Evolutionary conservation across 2,888 invertebrate species (phyloP), one percentile per base, ranked within the genome.

Genomic region (Protonemura montana): DNA sequence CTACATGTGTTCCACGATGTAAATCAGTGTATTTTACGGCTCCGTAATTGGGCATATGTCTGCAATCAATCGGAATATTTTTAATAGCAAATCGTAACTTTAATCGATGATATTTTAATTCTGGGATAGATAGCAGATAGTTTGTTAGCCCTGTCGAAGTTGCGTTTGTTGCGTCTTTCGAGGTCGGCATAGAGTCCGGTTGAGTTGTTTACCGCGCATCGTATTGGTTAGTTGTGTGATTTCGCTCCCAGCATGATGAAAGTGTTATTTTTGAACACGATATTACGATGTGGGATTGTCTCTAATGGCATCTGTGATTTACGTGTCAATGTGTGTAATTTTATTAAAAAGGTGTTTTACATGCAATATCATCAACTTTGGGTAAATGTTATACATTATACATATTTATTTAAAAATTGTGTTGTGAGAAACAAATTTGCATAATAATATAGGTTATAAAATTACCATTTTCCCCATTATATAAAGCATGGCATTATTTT

Each of bases 291-390:
- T 41, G 26, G 82, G 82, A 83, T 59, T 84, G 84, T 84, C n/a
- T n/a, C 84, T 27, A 84, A 84, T 84, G 84, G 84, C 59, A 84
- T 29, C 84, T 84, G 84, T 84, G 84, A 84, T 84, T 59, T 84
- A 76, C 59, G 27, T 84, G 84, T 84, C 84, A 84, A 84, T 28
- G 84, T 84, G 84, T 84, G 84, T 26, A 6, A 27, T 84, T 82
- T 6, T 5, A 82, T 82, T 82, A 82, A 35, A 35, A 35, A 59
- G 21, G 13, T 59, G 59, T 59, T 3, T 59, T 59, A 7, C 13
- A 59, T 59, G 59, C 59, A 59, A 59, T 59, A 59, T 59, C 21
- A 59, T 59, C 13, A 59, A 7, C 21, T 59, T 16, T 83, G 21
- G 42, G 35, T 83, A 35, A 42, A 83, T 83, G 81, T 35, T 83